Evolutionary conservation across 2,888 invertebrate species (phyloP).

Genomic region (Tachina fera): DNA sequence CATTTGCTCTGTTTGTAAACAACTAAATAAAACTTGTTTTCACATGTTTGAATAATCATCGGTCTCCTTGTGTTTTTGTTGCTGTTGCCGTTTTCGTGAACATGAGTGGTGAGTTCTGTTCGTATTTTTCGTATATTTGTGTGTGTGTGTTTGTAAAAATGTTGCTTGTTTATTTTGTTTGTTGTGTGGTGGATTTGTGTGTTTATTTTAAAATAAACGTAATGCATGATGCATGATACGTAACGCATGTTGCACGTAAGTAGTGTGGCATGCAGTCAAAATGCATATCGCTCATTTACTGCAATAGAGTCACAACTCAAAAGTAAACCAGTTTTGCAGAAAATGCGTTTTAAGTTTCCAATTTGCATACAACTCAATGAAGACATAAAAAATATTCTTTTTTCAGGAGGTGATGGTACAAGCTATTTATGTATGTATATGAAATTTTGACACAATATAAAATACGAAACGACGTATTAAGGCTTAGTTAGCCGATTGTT

Average conservation of each 20-base stretch:
- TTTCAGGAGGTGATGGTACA: too few species aligned
- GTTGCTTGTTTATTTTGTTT: constrained; percentile 56
- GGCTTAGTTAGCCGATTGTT: too few species aligned
- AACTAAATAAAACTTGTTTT: constrained; percentile 77
- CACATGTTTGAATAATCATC: constrained; percentile 58
- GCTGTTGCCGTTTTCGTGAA: constrained; percentile 34
- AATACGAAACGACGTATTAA: too few species aligned
- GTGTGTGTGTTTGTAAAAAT: constrained; percentile 36
- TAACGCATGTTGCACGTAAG: constrained; percentile 56
- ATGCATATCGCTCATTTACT: too few species aligned
- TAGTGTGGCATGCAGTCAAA: constrained; percentile 28
- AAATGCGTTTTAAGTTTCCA: too few species aligned
- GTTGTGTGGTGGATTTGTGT: constrained; percentile 49
- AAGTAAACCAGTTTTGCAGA: too few species aligned
- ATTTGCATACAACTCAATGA: too few species aligned
- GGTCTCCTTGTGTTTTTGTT: constrained; percentile 31
- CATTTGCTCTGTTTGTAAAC: constrained; percentile 77
- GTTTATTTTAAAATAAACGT: not conserved
- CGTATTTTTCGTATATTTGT: constrained; percentile 5
- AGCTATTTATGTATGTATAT: too few species aligned
- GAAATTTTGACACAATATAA: too few species aligned
- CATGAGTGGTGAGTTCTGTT: constrained; percentile 57
- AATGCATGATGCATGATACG: constrained; percentile 58
- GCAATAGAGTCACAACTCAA: too few species aligned
- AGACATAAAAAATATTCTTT: too few species aligned